Percentiles rank a stretch among this genome's conserved stretches.
Conservation (phyloP, 1,140 invertebrate genomes). For the Aplysia californica region DNA sequence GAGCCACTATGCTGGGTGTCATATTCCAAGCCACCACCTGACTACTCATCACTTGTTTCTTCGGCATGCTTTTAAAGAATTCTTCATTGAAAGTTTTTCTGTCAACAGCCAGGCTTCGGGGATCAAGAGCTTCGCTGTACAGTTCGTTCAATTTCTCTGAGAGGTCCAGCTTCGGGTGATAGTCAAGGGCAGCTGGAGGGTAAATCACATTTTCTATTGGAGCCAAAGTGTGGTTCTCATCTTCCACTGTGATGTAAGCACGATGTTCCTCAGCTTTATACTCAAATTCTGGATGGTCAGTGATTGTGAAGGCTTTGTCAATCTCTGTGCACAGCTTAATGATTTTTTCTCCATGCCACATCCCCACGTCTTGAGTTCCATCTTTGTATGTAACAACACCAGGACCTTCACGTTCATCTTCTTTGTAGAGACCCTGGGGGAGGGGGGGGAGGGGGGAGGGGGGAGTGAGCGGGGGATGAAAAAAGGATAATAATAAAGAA, state of each 20-base stretch:
- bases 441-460: too few species aligned
- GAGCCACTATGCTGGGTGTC: slow-evolving; percentile 55
- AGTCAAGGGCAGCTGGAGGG: slow-evolving; percentile 40
- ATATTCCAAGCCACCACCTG: slow-evolving; percentile 53
- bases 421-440: slow-evolving; percentile 64
- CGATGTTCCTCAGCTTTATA: too few species aligned
- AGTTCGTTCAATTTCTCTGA: slow-evolving; percentile 46
- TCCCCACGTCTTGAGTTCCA: slow-evolving; percentile 61
- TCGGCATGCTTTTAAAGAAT: slow-evolving; percentile 47
- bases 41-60: slow-evolving; percentile 29
- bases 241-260: background rate
- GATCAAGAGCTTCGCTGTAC: slow-evolving; percentile 54
- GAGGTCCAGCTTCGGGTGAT: slow-evolving; percentile 37
- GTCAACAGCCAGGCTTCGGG: slow-evolving; percentile 56
- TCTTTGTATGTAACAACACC: slow-evolving; percentile 63
- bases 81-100: slow-evolving; percentile 54
- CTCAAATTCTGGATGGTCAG: slow-evolving; percentile 57
- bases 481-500: too few species aligned
- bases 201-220: slow-evolving; percentile 30
- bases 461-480: too few species aligned
- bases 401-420: slow-evolving; percentile 64
- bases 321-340: slow-evolving; percentile 55
- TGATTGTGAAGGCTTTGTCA: slow-evolving; percentile 53
- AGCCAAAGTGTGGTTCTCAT: background rate
- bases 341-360: slow-evolving; percentile 63